Base-by-base conservation (phyloP, 2,888 invertebrate species). In the Hylaea fasciaria region DNA sequence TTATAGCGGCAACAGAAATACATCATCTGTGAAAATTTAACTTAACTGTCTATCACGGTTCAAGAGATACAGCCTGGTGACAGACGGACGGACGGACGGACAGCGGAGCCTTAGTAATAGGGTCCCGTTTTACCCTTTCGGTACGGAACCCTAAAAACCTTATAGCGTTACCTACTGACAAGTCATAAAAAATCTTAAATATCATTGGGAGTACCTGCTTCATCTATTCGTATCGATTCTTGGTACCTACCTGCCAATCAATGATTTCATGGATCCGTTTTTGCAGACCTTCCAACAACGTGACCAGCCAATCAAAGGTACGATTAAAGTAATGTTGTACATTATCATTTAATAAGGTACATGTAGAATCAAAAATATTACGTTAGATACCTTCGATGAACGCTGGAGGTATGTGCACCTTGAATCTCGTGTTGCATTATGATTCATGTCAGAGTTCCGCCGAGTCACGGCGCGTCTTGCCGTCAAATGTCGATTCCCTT, bases 401-500 rank as follows among this genome's bases (percentile, higher is more conserved):
- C 62, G 64, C 62, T 55, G 57, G 58, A 57, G 59, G 55, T 57
- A 65, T 60, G 71, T 77, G 80, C 80, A 83, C 81, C 79, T 84
- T 82, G 78, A 79, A 77, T 79, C 72, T 80, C 64, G 69, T 74
- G 78, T 85, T 87, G 82, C 85, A 83, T 86, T 85, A 81, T 78
- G 77, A 80, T 77, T 81, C 81, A 77, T 83, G 86, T 89, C 83
- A 78, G 68, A 83, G 69, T 83, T 81, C 75, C 68, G 76, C 69
- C 81, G 68, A 88, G 86, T 89, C 89, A 88, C 80, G 77, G 65
- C 69, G 62, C 70, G 63, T 63, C 63, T 66, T 55, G 71, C 78
- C 73, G 71, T 82, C 81, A 82, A 85, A 90, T 86, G 86, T 83
- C 85, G 83, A 83, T 79, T 83, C 86, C 78, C 83, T 81, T 83